Evolutionary conservation across 2,113 vertebrate genomes (phyloP), one percentile per base, ranked within the genome.

Genomic region (Scatophagus argus): DNA sequence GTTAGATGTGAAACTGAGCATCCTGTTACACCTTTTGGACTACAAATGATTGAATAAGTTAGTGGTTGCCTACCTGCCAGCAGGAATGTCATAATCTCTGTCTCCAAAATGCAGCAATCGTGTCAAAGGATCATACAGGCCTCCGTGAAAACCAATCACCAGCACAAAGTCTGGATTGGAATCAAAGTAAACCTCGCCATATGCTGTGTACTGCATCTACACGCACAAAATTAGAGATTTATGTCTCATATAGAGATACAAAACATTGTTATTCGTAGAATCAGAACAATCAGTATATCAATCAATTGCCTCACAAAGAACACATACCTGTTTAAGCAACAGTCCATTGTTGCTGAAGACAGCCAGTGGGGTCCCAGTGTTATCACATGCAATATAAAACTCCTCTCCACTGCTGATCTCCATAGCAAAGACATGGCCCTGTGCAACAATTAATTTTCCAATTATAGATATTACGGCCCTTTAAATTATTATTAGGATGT

Each of bases 371-470:
- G 98, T 99, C 9, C 98, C 98, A 0, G 98, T 99, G 84, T 99
- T 99, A 85, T 99, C 98, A 5, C 97, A 98, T 0, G 98, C 98
- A 25, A 99, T 99, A 80, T 99, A 99, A 92, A 98, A 99, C 91
- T 99, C 98, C 0, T 99, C 97, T 25, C 98, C 98, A 4, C 98
- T 99, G 93, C 98, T 99, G 82, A 99, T 98, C 87, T 99, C 98
- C 98, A 99, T 99, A 8, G 98, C 98, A 83, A 99, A 99, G 61
- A 99, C 96, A 52, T 99, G 98, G 38, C 98, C 98, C 91, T 93
- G 79, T 36, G 59, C 27, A 76, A 51, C 17, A 64, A 63, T 1
- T 63, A 39, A 68, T 17, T 76, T 2, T 11, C n/a, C 0, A 54
- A 17, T 59, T 36, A 39, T 19, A 65, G 3, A 56, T 25, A 41